Conservation (phyloP, 1,140 invertebrate species). For the Conopomorpha cramerella region DNA sequence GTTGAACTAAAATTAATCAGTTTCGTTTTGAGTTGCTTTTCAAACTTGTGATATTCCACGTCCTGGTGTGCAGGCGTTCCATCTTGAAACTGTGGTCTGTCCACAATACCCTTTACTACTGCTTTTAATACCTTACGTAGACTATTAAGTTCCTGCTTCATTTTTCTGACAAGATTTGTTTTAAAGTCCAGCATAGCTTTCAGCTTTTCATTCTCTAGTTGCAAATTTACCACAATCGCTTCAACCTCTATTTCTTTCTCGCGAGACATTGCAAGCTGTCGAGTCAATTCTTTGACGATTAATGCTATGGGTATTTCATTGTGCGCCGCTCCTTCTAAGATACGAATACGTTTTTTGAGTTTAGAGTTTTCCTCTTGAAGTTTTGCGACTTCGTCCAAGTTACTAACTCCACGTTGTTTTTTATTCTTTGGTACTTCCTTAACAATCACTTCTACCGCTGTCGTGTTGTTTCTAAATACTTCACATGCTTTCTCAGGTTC, state of each 20-base stretch:
- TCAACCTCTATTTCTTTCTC: constrained; percentile 11
- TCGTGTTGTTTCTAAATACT: constrained; percentile 20
- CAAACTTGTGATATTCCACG: too few species aligned
- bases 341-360: too few species aligned
- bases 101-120: constrained; percentile 14
- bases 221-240: constrained; percentile 10
- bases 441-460: constrained; percentile 19
- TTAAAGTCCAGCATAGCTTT: constrained; percentile 13
- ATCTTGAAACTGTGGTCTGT: too few species aligned
- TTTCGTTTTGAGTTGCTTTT: too few species aligned
- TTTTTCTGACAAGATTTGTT: constrained; percentile 13
- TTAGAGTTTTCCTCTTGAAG: too few species aligned
- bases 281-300: constrained; percentile 20
- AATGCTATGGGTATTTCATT: too few species aligned
- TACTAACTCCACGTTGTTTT: background rate
- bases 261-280: constrained; percentile 12
- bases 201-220: constrained; percentile 21
- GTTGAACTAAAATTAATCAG: too few species aligned
- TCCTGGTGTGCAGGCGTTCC: too few species aligned
- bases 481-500: constrained; percentile 11
- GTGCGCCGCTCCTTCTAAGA: too few species aligned
- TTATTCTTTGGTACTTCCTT: constrained; percentile 12
- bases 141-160: constrained; percentile 15
- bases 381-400: too few species aligned
- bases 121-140: constrained; percentile 14